phyloP scores from a whole-genome alignment of 2,888 invertebrate genomes.

The Lycocerus yunnanus region DNA sequence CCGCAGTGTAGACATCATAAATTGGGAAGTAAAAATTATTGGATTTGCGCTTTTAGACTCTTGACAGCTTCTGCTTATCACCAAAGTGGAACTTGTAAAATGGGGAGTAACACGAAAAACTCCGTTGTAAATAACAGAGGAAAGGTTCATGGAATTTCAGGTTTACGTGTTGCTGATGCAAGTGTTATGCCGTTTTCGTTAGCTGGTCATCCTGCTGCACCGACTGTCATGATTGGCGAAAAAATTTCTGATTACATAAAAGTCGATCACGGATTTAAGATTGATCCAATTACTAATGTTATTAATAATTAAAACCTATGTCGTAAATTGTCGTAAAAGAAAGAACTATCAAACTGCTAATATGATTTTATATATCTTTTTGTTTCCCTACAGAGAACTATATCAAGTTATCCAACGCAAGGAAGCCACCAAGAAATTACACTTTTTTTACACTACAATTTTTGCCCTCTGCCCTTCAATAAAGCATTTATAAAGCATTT shows the following conservation, averaged over 20 bases:
- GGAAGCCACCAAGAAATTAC: no score
- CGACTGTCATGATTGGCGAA: conserved; percentile 61
- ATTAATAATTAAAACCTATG: background rate
- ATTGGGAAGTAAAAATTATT: conserved; percentile 69
- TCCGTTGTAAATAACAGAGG: background rate
- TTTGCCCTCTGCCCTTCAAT: no score
- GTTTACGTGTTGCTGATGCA: conserved; percentile 59
- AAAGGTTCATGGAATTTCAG: conserved; percentile 51
- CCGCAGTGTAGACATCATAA: conserved; percentile 61
- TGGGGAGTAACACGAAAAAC: conserved; percentile 60
- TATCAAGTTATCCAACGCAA: no score
- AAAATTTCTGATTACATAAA: conserved; percentile 60
- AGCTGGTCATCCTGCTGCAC: conserved; percentile 59
- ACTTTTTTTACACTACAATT: no score
- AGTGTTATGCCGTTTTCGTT: conserved; percentile 60
- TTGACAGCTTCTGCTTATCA: conserved; percentile 74
- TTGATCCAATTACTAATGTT: background rate
- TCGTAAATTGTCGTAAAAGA: no score
- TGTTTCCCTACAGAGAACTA: no score
- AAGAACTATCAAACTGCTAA: no score
- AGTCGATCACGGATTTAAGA: background rate
- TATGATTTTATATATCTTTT: no score
- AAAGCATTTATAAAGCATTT: no score
- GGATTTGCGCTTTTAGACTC: conserved; percentile 65
- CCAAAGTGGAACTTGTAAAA: conserved; percentile 71